A percentile compares a stretch with the other conserved stretches of the same genome.
Conservation (phyloP, 2,888 invertebrate species). For the Trichogramma evanescens region DNA sequence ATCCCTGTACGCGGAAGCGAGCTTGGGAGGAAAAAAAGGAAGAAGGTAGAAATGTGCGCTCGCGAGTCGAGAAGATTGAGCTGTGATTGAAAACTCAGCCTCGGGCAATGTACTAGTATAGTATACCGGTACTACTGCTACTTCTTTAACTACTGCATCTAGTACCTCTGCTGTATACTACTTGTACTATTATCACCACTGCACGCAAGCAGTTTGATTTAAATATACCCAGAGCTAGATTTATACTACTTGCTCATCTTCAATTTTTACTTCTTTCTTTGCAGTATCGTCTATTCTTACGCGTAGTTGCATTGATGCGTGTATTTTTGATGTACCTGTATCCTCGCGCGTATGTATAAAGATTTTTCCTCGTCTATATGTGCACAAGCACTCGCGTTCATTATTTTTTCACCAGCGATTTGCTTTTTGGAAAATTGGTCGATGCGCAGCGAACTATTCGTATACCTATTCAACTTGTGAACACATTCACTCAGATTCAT, state of each 20-base stretch:
- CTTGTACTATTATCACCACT: not conserved
- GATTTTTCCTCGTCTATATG: too few species aligned
- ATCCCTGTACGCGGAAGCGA: not conserved
- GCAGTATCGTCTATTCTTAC: too few species aligned
- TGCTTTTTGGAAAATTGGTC: too few species aligned
- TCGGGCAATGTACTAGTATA: conserved; percentile 23
- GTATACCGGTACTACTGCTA: not conserved
- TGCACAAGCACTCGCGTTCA: too few species aligned
- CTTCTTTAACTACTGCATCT: not conserved
- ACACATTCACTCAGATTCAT: too few species aligned
- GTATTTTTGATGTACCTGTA: too few species aligned
- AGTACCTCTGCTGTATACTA: too few species aligned
- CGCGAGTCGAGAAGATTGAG: conserved; percentile 39
- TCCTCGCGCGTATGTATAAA: too few species aligned
- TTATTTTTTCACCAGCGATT: too few species aligned
- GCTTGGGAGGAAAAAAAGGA: conserved; percentile 13
- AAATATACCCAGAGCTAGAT: not conserved
- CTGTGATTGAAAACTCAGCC: conserved; percentile 45
- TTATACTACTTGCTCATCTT: not conserved
- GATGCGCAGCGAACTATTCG: too few species aligned
- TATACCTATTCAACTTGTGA: too few species aligned
- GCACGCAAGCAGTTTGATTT: conserved; percentile 2
- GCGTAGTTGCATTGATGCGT: too few species aligned
- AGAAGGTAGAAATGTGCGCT: conserved; percentile 22
- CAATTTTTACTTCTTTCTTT: not conserved